Base-by-base conservation (phyloP, 53 echinoderm and acorn worm species). In the Echinarachnius parma region DNA sequence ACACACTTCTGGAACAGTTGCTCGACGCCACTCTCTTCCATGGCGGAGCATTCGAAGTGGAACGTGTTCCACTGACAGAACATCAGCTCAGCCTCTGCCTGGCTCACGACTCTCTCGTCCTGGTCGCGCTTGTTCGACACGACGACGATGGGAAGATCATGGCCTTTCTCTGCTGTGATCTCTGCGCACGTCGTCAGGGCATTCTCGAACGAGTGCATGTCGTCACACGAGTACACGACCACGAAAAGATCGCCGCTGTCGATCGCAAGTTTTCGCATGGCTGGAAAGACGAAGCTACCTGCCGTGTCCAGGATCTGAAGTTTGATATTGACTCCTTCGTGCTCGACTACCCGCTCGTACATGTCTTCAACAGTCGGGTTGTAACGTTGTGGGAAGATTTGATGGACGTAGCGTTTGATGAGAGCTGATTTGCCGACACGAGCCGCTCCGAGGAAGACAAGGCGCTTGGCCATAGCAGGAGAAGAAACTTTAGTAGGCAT, bases 261-360 rank as follows among this genome's bases (percentile, higher is more conserved):
- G 1, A 72, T 19, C 9, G 74, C 74, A 24, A 72, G 42, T 36
- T 37, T 35, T 28, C 36, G 74, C 74, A 72, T 72, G 4, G 74
- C 74, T 18, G 74, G 74, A 54, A 85, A 89, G 52, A 53, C 61
- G 23, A 53, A 71, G 33, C 81, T 62, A 28, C 89, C 89, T 7
- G 81, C 48, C 5, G 89, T 78, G 34, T 89, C 89, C 5, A 89
- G 67, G 23, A 89, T 77, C 21, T 86, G 77, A 1, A 89, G 70
- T 15, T 36, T 37, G 4, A 77, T 53, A n/a, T 33, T 24, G 16
- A 48, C 49, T 28, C 62, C 53, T 18, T 59, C 9, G 13, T 48
- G 24, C 28, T 59, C 50, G 54, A 48, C 55, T 32, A 34, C 53
- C 42, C 27, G 5, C 28, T 62, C 50, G 75, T 80, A 71, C 42